Conservation (phyloP, 1,140 invertebrate species). For the Psilanteris sp. region DNA sequence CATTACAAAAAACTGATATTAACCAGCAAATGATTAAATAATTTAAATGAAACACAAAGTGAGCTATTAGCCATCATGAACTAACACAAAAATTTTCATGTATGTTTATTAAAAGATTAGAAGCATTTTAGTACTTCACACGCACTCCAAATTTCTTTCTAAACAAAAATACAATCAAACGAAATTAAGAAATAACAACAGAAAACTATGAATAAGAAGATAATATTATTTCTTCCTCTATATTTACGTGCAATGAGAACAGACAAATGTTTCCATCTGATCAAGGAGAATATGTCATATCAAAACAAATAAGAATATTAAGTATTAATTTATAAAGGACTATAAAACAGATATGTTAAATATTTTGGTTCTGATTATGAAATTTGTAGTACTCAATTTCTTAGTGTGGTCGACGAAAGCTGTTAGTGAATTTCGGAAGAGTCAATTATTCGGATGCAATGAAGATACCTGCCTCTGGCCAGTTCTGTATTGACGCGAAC, state of each 20-base stretch:
- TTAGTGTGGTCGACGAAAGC: constrained; percentile 36
- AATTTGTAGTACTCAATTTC: not conserved
- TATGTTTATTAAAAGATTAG: too few species aligned
- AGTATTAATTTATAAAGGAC: constrained; percentile 1
- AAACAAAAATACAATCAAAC: too few species aligned
- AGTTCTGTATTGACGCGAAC: constrained; percentile 79
- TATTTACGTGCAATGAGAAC: constrained; percentile 5
- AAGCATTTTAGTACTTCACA: too few species aligned
- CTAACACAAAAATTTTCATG: too few species aligned
- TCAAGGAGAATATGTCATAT: constrained; percentile 1
- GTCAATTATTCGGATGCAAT: constrained; percentile 69
- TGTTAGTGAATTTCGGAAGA: constrained; percentile 68
- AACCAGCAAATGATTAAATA: too few species aligned
- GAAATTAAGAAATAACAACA: constrained; percentile 13
- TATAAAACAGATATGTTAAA: not conserved
- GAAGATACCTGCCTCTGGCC: constrained; percentile 82
- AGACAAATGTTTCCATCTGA: not conserved
- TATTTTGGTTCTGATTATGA: not conserved
- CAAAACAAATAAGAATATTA: not conserved
- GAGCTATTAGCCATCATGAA: too few species aligned
- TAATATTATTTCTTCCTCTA: constrained; percentile 5
- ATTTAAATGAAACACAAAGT: too few species aligned
- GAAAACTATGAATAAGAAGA: constrained; percentile 2
- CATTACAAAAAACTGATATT: too few species aligned
- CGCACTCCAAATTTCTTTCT: too few species aligned